Conservation (phyloP, 1,140 invertebrate species). For the Apocrypta bakeri region DNA sequence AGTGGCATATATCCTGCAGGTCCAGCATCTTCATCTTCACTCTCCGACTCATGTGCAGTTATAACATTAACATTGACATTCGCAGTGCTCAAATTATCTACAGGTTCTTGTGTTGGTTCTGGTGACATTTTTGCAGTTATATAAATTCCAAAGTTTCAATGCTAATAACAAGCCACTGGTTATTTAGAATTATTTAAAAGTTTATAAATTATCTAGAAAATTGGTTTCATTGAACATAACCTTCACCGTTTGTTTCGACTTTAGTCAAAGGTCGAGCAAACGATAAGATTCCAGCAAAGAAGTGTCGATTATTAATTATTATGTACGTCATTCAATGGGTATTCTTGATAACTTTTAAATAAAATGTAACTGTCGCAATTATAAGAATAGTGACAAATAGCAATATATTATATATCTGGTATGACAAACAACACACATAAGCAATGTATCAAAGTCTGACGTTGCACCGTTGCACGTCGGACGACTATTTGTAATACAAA, state of each 20-base stretch:
- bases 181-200: not conserved
- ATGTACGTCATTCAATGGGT: no score
- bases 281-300: not conserved
- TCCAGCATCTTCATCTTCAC: conserved; percentile 67
- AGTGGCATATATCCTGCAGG: conserved; percentile 66
- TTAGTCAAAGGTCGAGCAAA: not conserved
- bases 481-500: no score
- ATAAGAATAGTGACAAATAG: no score
- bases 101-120: conserved; percentile 68
- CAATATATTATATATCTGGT: no score
- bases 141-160: not conserved
- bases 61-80: conserved; percentile 58
- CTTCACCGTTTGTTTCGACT: not conserved
- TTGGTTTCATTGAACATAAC: not conserved
- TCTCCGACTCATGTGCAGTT: conserved; percentile 62
- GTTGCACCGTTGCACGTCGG: no score
- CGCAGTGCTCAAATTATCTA: conserved; percentile 61
- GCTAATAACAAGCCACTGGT: not conserved
- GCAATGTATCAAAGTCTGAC: no score
- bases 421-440: no score
- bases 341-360: no score
- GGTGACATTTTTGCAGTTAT: conserved; percentile 63
- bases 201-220: not conserved
- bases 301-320: no score
- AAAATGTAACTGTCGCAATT: no score